phyloP scores from a whole-genome alignment of 1,140 invertebrate genomes.

The Planococcus citri region DNA sequence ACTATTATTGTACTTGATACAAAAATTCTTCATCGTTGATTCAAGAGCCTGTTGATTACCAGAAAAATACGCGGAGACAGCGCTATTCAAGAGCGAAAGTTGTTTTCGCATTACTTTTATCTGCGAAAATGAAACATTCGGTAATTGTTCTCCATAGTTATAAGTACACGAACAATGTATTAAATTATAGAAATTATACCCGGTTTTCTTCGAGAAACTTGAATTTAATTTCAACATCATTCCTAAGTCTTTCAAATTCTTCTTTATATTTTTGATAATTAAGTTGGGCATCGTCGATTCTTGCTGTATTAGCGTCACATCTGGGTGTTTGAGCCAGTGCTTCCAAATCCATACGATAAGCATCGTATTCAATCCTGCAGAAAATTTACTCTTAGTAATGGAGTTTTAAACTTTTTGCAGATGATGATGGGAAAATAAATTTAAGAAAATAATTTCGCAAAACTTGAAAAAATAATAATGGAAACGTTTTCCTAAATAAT shows the following conservation, averaged over 20 bases:
- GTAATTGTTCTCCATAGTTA: not conserved
- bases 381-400: slow-evolving; percentile 15
- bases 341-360: slow-evolving; percentile 86
- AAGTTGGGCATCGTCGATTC: slow-evolving; percentile 63
- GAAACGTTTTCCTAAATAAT: not conserved
- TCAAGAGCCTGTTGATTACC: slow-evolving; percentile 87
- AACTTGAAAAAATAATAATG: not conserved
- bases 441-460: not conserved
- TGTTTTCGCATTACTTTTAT: slow-evolving; percentile 98
- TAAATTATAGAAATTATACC: slow-evolving; percentile 41
- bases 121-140: slow-evolving; percentile 41
- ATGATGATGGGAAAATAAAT: not conserved
- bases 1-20: slow-evolving; percentile 69
- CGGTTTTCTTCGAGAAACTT: slow-evolving; percentile 93
- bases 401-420: not conserved
- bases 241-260: slow-evolving; percentile 79
- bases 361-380: slow-evolving; percentile 87
- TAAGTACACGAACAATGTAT: no score
- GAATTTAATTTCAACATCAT: slow-evolving; percentile 89
- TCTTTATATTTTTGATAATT: slow-evolving; percentile 73
- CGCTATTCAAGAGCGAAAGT: slow-evolving; percentile 87
- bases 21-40: slow-evolving; percentile 91
- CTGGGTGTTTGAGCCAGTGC: slow-evolving; percentile 50
- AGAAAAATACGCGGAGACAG: slow-evolving; percentile 90
- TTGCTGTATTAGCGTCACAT: slow-evolving; percentile 40